Evolutionary conservation across 2,797 vertebrate species (phyloP), one percentile per base, ranked within the genome.

Genomic region (Chelmon rostratus): DNA sequence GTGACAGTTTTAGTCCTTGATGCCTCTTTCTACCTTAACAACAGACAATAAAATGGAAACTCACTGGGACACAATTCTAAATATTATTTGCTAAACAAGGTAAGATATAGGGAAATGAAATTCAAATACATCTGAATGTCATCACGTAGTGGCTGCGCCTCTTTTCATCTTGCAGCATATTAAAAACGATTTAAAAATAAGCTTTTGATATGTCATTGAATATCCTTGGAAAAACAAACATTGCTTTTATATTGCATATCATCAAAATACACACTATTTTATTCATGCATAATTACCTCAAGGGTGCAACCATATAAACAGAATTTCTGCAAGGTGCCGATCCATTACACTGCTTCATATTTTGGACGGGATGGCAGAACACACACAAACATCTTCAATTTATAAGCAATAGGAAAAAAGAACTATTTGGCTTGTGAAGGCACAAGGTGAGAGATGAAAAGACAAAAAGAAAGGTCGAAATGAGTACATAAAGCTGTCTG

Each of bases 401-500:
- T 47, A 1, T 11, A 37, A 56, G 74, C 21, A 67, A 10, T n/a
- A 50, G 16, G 52, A 23, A 25, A 46, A 18, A 50, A 65, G 16
- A 72, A 25, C 12, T 21, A 40, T 35, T 13, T 35, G 53, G 47
- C 11, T 40, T 6, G 0, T 28, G 12, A n/a, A 40, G 25, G 18
- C 16, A 42, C 40, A 37, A 67, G 18, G 52, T 56, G 18, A 46
- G 18, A 18, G 52, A 57, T 10, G 1, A 35, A 33, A 68, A 53
- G 57, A 38, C n/a, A 3, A 21, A 23, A 21, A 28, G 11, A 64
- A 28, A 67, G 16, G 6, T 25, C 33, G 31, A 33, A 15, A 54
- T 88, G 62, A 69, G 54, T 61, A 73, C 66, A 54, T 23, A 23
- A 38, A 63, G 49, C 18, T 68, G n/a, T 67, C 37, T 23, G 13